Base-by-base conservation (phyloP, 2,113 vertebrate species). In the Meleagris gallopavo region DNA sequence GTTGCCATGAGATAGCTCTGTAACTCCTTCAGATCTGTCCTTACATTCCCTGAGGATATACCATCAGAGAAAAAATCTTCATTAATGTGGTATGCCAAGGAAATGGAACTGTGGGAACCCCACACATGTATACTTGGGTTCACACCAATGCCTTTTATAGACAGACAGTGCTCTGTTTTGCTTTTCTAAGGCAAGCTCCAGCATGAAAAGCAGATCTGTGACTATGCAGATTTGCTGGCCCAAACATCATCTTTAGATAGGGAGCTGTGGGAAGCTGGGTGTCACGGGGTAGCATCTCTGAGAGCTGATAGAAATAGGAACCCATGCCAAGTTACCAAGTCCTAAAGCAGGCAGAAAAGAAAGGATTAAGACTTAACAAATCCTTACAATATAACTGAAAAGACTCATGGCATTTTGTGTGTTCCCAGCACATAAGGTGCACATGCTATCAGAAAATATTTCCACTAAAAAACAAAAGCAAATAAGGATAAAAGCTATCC, bases 181-280 rank as follows among this genome's bases (percentile, higher is more conserved):
- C 52, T 87, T 92, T 90, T 72, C 80, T 78, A 82, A 88, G 80
- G 70, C 93, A 88, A 66, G 73, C 45, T 90, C 19, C 81, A 69
- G 93, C 73, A 86, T 13, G 73, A 95, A 95, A 90, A 86, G 70
- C 70, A 91, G 93, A 94, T 92, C 76, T 94, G 83, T 90, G 80
- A 93, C 91, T 83, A 95, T 69, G 95, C 66, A 96, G 92, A 96
- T 96, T 88, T 83, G 36, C 90, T 96, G 93, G 88, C 80, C 79
- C 54, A 65, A 88, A 75, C 62, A 45, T 48, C 36, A 83, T 58
- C 76, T 94, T 72, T 38, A 90, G 70, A 54, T 54, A 72, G 80
- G 94, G 83, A 91, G 85, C 81, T 93, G 72, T 80, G 88, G 85
- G 82, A 95, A 94, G 61, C 61, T 81, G 83, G 43, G 58, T 86